Base-by-base conservation (phyloP, 2,113 vertebrate genomes). In the Herpailurus yagouaroundi region DNA sequence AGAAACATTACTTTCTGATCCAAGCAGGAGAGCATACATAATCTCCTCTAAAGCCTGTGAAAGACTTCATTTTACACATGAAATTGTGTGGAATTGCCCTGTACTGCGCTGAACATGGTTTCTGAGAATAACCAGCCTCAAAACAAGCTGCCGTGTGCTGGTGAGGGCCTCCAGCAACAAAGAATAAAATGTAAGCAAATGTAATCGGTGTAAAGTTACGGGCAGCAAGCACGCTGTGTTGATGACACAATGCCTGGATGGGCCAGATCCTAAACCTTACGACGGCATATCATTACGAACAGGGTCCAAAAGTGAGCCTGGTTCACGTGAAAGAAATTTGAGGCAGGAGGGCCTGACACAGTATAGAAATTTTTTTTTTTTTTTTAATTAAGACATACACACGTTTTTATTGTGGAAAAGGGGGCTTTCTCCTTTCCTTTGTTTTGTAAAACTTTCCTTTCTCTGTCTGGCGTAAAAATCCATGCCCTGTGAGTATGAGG, bases 81-180 rank as follows among this genome's bases (percentile, higher is more conserved):
- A 93, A 98, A 98, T 93, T 41, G 55, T 82, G 64, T 95, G 27
- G 81, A 89, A 87, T 93, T 98, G 95, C 93, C 85, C 91, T 29
- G 64, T 68, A 57, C 79, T 90, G n/a, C 38, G 18, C 36, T 57
- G 1, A 98, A 96, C 76, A 77, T 89, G 9, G 41, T 55, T 63
- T 74, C 74, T 91, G 91, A 55, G 7, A 16, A 41, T 93, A 95
- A 97, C 41, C 83, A 92, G 63, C 71, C 27, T 0, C 57, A 14
- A 63, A 88, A 97, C 84, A 95, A 55, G 85, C 57, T 81, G 27
- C 76, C 90, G 11, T 90, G 66, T 0, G 16, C 64, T 52, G 60
- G 41, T 36, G 64, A 94, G 21, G 64, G 57, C 71, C 73, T 77
- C 88, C 55, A 69, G 52, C 74, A 90, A 64, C 64, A 69, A 87